Conservation (phyloP, 2,113 vertebrate genomes). For the Indri indri region DNA sequence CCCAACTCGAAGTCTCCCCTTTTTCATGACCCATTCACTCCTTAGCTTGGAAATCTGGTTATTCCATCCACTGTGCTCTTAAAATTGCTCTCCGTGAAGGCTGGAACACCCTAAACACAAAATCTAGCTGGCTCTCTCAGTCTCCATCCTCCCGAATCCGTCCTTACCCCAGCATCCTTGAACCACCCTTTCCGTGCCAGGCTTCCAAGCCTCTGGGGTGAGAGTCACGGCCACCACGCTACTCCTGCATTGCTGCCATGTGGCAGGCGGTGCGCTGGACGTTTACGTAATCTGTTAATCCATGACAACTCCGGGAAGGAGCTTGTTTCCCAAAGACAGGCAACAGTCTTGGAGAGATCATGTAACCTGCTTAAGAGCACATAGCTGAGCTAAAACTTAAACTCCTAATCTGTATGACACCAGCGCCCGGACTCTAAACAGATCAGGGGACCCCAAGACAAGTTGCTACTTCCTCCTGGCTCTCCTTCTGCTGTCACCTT, state of each 20-base stretch:
- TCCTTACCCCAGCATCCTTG: too few relatives aligned
- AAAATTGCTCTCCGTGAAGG: neutral
- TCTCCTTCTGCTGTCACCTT: neutral
- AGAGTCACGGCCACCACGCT: accelerated
- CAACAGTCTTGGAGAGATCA: neutral
- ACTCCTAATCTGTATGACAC: too few relatives aligned
- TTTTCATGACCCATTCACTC: neutral
- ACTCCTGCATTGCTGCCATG: too few relatives aligned
- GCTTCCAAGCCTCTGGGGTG: too few relatives aligned
- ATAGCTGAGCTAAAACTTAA: neutral
- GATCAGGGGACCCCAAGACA: neutral
- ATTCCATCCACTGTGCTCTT: neutral
- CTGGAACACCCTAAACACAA: too few relatives aligned
- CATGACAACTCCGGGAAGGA: neutral
- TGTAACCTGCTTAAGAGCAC: neutral
- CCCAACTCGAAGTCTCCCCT: neutral
- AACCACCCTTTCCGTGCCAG: neutral
- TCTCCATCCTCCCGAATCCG: neutral
- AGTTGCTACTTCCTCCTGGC: too few relatives aligned
- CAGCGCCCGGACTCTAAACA: too few relatives aligned
- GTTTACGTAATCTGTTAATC: too few relatives aligned
- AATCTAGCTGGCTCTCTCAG: neutral
- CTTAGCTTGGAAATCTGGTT: neutral
- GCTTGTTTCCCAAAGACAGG: neutral
- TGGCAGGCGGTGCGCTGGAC: too few relatives aligned